Evolutionary conservation across 2,888 invertebrate genomes (phyloP).

Genomic region (Antheraea yamamai): DNA sequence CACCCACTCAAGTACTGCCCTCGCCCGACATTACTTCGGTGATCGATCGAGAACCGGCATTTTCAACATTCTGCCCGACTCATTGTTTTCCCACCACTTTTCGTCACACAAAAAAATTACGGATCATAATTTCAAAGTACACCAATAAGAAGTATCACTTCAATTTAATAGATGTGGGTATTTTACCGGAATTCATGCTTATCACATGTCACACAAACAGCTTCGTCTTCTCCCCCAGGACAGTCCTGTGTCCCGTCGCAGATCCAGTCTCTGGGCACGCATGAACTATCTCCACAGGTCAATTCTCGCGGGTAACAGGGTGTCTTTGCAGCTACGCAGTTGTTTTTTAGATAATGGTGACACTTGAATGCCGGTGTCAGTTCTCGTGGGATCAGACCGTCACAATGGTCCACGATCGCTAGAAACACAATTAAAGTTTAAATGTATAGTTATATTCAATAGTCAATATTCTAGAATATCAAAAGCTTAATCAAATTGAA

Average conservation of each 20-base stretch:
- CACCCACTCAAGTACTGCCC: too few relatives aligned
- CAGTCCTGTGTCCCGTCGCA: constrained; percentile 85
- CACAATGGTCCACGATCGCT: constrained; percentile 85
- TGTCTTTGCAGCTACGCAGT: constrained; percentile 77
- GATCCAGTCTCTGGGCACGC: constrained; percentile 84
- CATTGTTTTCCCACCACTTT: too few relatives aligned
- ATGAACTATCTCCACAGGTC: constrained; percentile 81
- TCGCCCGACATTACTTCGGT: too few relatives aligned
- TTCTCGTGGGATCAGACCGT: constrained; percentile 81
- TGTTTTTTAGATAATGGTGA: constrained; percentile 80
- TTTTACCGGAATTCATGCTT: constrained; percentile 64
- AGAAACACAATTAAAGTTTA: constrained; percentile 33
- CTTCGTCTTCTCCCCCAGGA: constrained; percentile 83
- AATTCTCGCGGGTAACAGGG: constrained; percentile 81
- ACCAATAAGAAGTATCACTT: too few relatives aligned
- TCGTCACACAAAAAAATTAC: too few relatives aligned
- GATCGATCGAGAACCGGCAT: too few relatives aligned
- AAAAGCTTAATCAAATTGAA: background rate
- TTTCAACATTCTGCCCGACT: too few relatives aligned
- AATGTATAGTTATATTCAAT: background rate
- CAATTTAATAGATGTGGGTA: background rate
- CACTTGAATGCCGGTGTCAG: constrained; percentile 83
- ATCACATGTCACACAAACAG: constrained; percentile 70
- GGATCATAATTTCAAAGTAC: background rate
- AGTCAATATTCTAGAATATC: background rate